phyloP scores from a whole-genome alignment of 2,113 vertebrate species.

The Pluvialis apricaria region DNA sequence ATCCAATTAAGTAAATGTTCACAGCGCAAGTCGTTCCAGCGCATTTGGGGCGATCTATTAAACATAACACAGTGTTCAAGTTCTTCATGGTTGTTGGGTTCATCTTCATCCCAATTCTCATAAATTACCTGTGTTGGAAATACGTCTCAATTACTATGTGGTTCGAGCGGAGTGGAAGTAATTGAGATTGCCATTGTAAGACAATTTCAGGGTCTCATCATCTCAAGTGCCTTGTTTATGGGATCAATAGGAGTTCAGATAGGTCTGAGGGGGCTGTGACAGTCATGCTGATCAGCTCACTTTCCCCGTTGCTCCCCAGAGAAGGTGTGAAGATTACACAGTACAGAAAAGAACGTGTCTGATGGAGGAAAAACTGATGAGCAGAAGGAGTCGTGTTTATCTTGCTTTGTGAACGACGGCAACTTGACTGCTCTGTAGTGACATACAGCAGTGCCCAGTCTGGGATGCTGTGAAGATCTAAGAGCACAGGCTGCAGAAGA shows the following conservation, averaged over 20 bases:
- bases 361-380: not conserved
- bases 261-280: not conserved
- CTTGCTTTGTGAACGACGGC: not conserved
- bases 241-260: not conserved
- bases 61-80: constrained; percentile 81
- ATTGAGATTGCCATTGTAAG: not conserved
- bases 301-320: not conserved
- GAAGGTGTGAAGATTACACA: not conserved
- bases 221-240: not conserved
- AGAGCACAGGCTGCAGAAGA: fast-evolving
- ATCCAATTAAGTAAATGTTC: constrained; percentile 84
- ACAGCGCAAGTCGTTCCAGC: constrained; percentile 87
- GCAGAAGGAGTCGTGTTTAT: not conserved
- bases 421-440: not conserved
- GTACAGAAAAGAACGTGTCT: not conserved
- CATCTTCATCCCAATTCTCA: constrained; percentile 81
- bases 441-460: not conserved
- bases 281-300: not conserved
- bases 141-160: not conserved
- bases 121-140: constrained; percentile 74
- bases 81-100: constrained; percentile 86
- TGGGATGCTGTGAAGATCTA: not conserved
- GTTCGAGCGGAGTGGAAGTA: not conserved
- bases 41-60: constrained; percentile 57
- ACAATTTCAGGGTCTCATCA: not conserved